These are phyloP conservation scores for Dinothrombium tinctorium DNA, from an alignment of 1,140 invertebrate genomes.

Conservation along the genomic window DNA sequence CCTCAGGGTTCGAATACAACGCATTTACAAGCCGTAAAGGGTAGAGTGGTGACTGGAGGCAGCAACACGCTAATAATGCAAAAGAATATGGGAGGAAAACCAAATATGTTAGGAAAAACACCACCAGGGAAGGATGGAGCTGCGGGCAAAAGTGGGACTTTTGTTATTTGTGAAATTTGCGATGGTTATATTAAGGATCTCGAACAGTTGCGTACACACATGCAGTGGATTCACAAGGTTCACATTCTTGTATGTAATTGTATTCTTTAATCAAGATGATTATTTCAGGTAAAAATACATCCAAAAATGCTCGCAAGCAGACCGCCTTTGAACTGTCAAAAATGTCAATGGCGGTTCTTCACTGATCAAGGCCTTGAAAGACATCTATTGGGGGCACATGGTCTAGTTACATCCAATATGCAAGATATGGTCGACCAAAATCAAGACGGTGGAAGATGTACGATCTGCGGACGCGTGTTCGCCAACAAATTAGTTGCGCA, in stretches of 20 bases:
- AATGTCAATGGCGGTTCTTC: constrained; percentile 70
- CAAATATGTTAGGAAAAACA: background rate
- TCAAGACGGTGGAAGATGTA: constrained; percentile 75
- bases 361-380: constrained; percentile 68
- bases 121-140: background rate
- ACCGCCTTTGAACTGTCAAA: constrained; percentile 79
- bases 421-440: constrained; percentile 82
- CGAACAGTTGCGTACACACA: constrained; percentile 70
- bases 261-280: background rate
- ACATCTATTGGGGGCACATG: constrained; percentile 74
- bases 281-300: constrained; percentile 51
- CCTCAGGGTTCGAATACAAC: background rate
- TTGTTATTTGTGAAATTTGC: constrained; percentile 84
- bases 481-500: constrained; percentile 77
- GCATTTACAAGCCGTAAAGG: background rate
- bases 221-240: constrained; percentile 79
- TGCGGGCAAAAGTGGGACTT: constrained; percentile 19
- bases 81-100: background rate
- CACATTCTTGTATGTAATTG: background rate
- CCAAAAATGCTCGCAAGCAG: constrained; percentile 85
- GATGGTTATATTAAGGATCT: constrained; percentile 84
- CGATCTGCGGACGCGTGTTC: constrained; percentile 71
- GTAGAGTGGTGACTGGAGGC: background rate
- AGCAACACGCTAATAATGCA: background rate
- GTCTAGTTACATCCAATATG: constrained; percentile 80